Base-by-base conservation (phyloP, 64 coral and sea anemone genomes). In the Stylophora pistillata region DNA sequence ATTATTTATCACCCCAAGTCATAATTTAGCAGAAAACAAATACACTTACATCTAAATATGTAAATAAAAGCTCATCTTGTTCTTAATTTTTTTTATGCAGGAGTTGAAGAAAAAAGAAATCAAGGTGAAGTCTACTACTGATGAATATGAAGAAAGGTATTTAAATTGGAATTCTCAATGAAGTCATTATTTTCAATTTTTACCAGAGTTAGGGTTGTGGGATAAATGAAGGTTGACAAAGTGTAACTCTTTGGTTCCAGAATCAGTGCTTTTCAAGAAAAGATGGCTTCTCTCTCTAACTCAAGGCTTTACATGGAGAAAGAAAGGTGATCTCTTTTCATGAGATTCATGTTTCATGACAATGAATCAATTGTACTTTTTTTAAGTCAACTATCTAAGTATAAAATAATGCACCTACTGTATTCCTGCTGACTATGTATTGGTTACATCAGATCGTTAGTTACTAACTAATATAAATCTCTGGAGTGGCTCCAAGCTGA, bases 131-230 rank as follows among this genome's bases (percentile, higher is more conserved):
- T 86, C 95, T n/a, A 78, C 87, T 18, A 58, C 87, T 53, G 31
- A 76, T 86, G 95, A 96, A 77, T 96, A 86, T 73, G 95, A 96
- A 76, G 91, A 96, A 56, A 96, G 91, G 95, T 95, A 88, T 33
- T 52, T 17, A 2, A 2, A 29, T 81, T 13, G 0, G 57, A 5
- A 52, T 26, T 65, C 33, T 1, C 41, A 56, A 7, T 55, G 9
- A 18, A 55, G 29, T 53, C 30, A 57, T 13, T 30, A 27, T 29
- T 20, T 27, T 11, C 6, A 12, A 27, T 68, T 15, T 13, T 27
- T n/a, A 21, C 31, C 61, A 58, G 54, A 60, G 10, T 0, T 1
- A 62, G 7, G n/a, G 20, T 60, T 21, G 20, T 58, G 53, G 25
- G 30, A 81, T 16, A 20, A 20, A 79, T 15, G 18, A 15, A 15